Conservation (phyloP, 2,797 vertebrate genomes). For the Hozukius guyotensis region DNA sequence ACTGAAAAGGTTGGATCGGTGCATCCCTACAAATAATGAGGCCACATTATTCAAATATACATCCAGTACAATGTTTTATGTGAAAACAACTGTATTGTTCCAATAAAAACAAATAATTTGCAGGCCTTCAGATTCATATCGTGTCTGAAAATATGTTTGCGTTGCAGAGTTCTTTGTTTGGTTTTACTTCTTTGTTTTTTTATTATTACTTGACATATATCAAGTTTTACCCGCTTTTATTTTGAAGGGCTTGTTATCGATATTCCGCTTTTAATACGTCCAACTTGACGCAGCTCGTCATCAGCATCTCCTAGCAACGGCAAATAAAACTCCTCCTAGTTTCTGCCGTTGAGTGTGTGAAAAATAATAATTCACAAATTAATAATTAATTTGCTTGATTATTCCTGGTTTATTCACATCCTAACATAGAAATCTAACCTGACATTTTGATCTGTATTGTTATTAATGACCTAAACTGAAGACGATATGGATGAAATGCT, state of each 20-base stretch:
- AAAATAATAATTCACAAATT: background rate
- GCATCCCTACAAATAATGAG: too few relatives aligned
- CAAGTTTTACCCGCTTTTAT: background rate
- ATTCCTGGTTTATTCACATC: background rate
- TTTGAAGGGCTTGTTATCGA: background rate
- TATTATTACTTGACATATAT: background rate
- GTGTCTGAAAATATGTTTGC: background rate
- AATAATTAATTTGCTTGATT: background rate
- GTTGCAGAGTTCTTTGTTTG: background rate
- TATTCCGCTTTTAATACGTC: background rate
- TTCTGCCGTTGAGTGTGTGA: background rate
- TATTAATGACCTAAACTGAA: background rate
- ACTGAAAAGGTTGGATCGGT: too few relatives aligned
- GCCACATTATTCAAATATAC: too few relatives aligned
- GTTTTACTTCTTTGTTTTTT: background rate
- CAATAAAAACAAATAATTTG: background rate
- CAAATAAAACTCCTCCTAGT: conserved; percentile 36
- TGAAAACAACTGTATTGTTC: background rate
- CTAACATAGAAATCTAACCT: background rate
- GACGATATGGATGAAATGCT: background rate
- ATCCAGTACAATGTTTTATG: too few relatives aligned
- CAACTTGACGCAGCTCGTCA: background rate
- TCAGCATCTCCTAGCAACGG: conserved; percentile 40
- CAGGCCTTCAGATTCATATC: background rate
- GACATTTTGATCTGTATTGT: background rate